Evolutionary conservation across 2,888 invertebrate genomes (phyloP).

Genomic region (Drosophila maculinotata): DNA sequence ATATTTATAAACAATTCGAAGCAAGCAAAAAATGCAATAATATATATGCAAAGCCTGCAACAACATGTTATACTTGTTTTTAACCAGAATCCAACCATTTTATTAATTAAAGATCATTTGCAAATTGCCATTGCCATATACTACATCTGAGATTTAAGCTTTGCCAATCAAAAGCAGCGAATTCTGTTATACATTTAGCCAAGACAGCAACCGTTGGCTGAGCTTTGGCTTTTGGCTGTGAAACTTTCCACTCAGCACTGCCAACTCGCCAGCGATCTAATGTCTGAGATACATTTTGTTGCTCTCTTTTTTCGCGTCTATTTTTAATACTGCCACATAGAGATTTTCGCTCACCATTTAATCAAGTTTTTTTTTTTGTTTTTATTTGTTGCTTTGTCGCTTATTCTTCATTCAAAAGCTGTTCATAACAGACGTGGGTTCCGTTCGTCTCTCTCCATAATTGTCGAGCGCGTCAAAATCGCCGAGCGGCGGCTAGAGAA

Average conservation of each 20-base stretch:
- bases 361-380: slow-evolving; percentile 33
- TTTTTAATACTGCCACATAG: slow-evolving; percentile 22
- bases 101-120: slow-evolving; percentile 1
- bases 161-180: background rate
- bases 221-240: background rate
- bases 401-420: slow-evolving; percentile 46
- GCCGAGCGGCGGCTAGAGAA: slow-evolving; percentile 9
- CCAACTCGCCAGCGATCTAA: slow-evolving; percentile 9
- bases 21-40: background rate
- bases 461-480: slow-evolving; percentile 23
- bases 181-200: background rate
- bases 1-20: background rate
- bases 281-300: background rate
- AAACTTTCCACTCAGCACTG: background rate
- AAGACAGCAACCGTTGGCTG: background rate
- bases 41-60: background rate
- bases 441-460: slow-evolving; percentile 13
- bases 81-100: slow-evolving; percentile 1
- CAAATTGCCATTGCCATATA: background rate
- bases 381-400: slow-evolving; percentile 45
- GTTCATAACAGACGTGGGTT: slow-evolving; percentile 43
- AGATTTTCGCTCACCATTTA: slow-evolving; percentile 12
- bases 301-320: background rate
- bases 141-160: background rate
- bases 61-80: slow-evolving; percentile 6